Evolutionary conservation across 92 coral and sea anemone genomes (phyloP).

Genomic region (Parazoanthus atlanticus): DNA sequence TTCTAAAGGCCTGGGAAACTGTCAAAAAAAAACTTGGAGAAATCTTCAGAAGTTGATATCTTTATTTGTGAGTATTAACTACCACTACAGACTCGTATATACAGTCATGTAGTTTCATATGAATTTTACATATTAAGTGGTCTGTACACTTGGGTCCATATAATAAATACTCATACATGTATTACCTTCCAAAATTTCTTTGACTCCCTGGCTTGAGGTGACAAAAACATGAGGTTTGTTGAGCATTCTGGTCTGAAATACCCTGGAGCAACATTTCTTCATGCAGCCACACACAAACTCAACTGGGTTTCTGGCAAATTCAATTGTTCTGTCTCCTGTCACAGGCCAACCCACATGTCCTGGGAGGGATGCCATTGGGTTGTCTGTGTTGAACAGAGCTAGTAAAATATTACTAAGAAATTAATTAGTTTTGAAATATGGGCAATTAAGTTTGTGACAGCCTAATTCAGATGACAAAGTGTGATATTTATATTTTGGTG

Average conservation of each 20-base stretch:
- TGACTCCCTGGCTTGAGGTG: constrained; percentile 93
- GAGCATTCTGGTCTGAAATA: constrained; percentile 82
- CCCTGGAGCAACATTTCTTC: constrained; percentile 67
- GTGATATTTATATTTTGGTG: too few species aligned
- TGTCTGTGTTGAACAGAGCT: neutral
- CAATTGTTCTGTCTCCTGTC: constrained; percentile 92
- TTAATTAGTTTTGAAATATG: neutral
- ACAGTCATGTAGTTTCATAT: too few species aligned
- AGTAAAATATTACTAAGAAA: neutral
- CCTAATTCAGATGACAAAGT: too few species aligned
- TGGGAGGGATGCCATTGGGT: constrained; percentile 69
- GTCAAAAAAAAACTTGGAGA: too few species aligned
- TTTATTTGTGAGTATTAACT: too few species aligned
- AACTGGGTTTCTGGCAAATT: constrained; percentile 87
- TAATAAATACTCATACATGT: neutral
- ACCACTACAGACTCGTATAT: too few species aligned
- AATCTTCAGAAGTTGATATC: too few species aligned
- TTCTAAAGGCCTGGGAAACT: too few species aligned
- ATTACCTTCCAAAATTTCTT: constrained; percentile 88
- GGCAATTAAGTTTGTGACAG: too few species aligned
- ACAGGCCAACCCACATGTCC: constrained; percentile 92
- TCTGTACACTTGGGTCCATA: too few species aligned
- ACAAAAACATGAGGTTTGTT: constrained; percentile 92
- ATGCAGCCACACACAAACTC: constrained; percentile 74
- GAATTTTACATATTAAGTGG: too few species aligned